Conservation (phyloP, 1,140 invertebrate species). For the Drosophila pruinosa region DNA sequence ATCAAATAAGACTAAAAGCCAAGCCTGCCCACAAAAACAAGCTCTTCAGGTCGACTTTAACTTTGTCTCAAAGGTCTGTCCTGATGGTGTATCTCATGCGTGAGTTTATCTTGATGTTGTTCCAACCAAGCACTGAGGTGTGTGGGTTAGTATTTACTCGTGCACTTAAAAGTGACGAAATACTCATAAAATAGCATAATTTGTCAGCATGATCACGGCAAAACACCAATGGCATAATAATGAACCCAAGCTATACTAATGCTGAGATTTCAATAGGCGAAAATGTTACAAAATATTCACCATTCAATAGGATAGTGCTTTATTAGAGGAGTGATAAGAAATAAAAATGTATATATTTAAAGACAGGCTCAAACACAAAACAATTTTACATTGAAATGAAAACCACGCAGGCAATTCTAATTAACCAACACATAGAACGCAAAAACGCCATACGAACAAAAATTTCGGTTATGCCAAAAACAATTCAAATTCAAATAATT, state of each 20-base stretch:
- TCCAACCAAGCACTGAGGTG: background rate
- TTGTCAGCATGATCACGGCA: slow-evolving; percentile 71
- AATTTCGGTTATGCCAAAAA: background rate
- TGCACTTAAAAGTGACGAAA: slow-evolving; percentile 51
- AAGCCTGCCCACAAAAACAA: slow-evolving; percentile 64
- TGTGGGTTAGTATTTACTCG: background rate
- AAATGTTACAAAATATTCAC: background rate
- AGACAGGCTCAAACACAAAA: background rate
- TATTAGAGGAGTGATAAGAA: too few species aligned
- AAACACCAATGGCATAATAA: slow-evolving; percentile 65
- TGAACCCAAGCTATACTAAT: slow-evolving; percentile 42
- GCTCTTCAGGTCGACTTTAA: slow-evolving; percentile 38
- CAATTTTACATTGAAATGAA: slow-evolving; percentile 1
- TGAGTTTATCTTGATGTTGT: slow-evolving; percentile 59
- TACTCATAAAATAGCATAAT: slow-evolving; percentile 79
- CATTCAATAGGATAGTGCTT: too few species aligned
- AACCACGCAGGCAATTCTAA: slow-evolving; percentile 24
- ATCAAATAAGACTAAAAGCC: slow-evolving; percentile 12
- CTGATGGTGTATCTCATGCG: slow-evolving; percentile 52
- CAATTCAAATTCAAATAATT: slow-evolving; percentile 14
- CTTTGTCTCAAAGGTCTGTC: slow-evolving; percentile 27
- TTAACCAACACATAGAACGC: slow-evolving; percentile 4
- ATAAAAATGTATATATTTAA: too few species aligned
- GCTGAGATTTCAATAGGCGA: background rate
- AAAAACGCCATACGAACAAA: slow-evolving; percentile 3